Conservation (phyloP, 2,888 invertebrate genomes). For the Andrena bucephala region DNA sequence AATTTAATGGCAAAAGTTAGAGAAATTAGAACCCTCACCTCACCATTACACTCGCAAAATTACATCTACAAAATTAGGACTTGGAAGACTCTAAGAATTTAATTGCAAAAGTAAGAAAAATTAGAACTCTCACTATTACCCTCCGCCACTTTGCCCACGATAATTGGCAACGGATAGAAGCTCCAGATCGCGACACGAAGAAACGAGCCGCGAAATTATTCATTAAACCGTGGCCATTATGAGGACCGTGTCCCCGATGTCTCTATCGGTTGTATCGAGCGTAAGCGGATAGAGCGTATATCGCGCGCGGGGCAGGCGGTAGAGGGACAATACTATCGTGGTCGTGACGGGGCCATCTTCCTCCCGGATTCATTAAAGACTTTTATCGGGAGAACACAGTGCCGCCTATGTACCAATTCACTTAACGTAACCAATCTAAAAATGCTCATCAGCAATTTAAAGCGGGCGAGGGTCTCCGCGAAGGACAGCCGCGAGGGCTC, state of each 20-base stretch:
- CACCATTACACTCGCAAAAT: too few relatives aligned
- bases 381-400: constrained; percentile 84
- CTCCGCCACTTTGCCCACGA: too few relatives aligned
- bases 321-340: constrained; percentile 47
- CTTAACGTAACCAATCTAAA: constrained; percentile 84
- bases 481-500: constrained; percentile 69
- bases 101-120: neutral
- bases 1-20: too few relatives aligned
- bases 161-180: too few relatives aligned
- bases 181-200: neutral
- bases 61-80: neutral
- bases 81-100: neutral
- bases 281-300: constrained; percentile 51
- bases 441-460: constrained; percentile 85
- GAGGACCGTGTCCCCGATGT: constrained; percentile 22
- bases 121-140: neutral
- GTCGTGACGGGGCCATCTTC: constrained; percentile 65
- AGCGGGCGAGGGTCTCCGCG: constrained; percentile 75
- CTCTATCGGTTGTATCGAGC: constrained; percentile 39
- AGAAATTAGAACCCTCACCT: too few relatives aligned
- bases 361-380: constrained; percentile 77
- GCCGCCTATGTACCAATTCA: constrained; percentile 84
- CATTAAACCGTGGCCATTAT: constrained; percentile 18
- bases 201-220: constrained; percentile 35
- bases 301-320: constrained; percentile 34